A percentile compares a stretch with the other conserved stretches of the same genome.
phyloP scores from a whole-genome alignment of 2,888 invertebrate species.

The Leptura quadrifasciata region DNA sequence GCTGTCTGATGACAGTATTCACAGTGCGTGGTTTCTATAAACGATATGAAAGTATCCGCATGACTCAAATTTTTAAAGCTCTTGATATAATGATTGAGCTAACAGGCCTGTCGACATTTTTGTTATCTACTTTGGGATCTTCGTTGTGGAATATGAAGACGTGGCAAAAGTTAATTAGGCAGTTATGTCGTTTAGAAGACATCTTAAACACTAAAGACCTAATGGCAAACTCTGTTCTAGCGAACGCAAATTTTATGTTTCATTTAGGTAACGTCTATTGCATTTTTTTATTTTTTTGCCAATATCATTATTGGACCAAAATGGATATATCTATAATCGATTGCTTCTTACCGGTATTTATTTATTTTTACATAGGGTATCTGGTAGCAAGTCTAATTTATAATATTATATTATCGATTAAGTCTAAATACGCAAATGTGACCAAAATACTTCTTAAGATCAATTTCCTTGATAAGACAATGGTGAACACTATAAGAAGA shows the following conservation, averaged over 20 bases:
- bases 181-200: no score
- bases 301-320: background rate
- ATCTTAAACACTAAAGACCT: no score
- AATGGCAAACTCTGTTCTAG: background rate
- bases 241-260: background rate
- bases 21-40: background rate
- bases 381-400: background rate
- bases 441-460: background rate
- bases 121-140: conserved; percentile 2
- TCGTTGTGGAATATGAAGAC: background rate
- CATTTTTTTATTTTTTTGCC: background rate
- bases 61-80: background rate
- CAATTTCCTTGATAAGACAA: background rate
- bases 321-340: background rate
- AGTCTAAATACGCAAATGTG: background rate
- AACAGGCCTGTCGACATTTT: background rate
- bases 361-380: background rate
- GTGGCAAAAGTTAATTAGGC: no score
- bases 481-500: background rate
- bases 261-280: background rate
- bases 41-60: background rate
- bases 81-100: background rate
- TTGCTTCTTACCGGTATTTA: background rate
- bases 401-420: background rate
- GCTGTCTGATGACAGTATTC: background rate